A percentile compares a stretch with the other conserved stretches of the same genome.
Conservation (phyloP, 1,140 invertebrate species). For the Papilio dardanus region DNA sequence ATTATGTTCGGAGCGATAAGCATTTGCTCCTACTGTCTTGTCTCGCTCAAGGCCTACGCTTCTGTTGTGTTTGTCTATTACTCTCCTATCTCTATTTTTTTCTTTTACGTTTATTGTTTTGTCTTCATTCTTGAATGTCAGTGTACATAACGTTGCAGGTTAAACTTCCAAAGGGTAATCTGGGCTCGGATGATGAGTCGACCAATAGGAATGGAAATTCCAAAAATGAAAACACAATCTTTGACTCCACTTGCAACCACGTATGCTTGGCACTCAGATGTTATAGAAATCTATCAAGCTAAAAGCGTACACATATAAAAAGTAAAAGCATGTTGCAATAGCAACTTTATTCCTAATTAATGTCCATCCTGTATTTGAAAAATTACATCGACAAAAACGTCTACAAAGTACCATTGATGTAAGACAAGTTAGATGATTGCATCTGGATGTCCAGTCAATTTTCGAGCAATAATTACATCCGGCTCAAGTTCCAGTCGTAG, state of each 20-base stretch:
- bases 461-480: conserved; percentile 38
- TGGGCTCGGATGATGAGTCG: too few species aligned
- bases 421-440: conserved; percentile 36
- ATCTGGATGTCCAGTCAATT: conserved; percentile 37
- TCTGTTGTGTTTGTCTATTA: conserved; percentile 29
- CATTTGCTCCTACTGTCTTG: conserved; percentile 28
- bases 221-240: too few species aligned
- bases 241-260: too few species aligned
- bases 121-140: background rate
- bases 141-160: background rate
- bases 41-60: conserved; percentile 23
- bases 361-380: conserved; percentile 15
- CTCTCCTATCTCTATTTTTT: conserved; percentile 1
- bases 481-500: conserved; percentile 9
- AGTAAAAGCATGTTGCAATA: background rate
- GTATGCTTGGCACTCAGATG: too few species aligned
- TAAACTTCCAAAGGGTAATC: background rate
- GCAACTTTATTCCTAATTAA: conserved; percentile 1
- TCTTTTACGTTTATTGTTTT: background rate
- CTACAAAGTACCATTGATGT: conserved; percentile 11
- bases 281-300: too few species aligned
- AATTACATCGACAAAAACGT: conserved; percentile 32
- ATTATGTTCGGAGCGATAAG: conserved; percentile 29
- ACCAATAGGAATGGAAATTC: too few species aligned
- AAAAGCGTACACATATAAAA: background rate